Evolutionary conservation across 2,888 invertebrate species (phyloP), one percentile per base, ranked within the genome.

Genomic region (Sesamia inferens): DNA sequence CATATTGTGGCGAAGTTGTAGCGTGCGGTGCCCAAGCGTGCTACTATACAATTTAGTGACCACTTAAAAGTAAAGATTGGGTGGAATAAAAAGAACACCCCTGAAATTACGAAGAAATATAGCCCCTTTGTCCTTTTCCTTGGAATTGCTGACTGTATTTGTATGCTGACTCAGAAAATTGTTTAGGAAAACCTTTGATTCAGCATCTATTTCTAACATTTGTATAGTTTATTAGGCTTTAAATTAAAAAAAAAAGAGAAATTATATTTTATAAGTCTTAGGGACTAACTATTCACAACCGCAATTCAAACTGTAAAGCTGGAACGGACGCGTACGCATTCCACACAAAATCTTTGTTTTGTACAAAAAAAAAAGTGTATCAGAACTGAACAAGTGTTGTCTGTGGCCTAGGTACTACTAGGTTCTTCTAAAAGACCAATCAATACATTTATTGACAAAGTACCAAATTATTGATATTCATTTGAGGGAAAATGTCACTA

Each of bases 1-100:
- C 55, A 51, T 42, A 54, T 39, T 31, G 59, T 42, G 58, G 51
- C 61, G 51, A 61, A 76, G 79, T 72, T 81, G 82, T 87, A 85
- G 89, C 87, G 83, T 82, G 74, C 51, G 74, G 78, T 81, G 82
- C 65, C 81, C 85, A 83, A 87, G 88, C 91, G 90, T 91, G 91
- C 74, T 74, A 68, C 69, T 64, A 47, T 70, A 76, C 81, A 82
- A 87, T 91, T 88, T 88, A 82, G 78, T 85, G 81, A 77, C 71
- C 63, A 76, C 82, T 83, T 81, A 77, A 64, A 47, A 82, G 61
- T 71, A 73, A 77, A 78, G 76, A 85, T 84, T 76, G 65, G 81
- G 67, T 65, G 74, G 67, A 84, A 72, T 78, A 84, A 81, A 75
- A 84, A 79, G 68, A 75, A 84, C 78, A 85, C 76, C 61, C 71